Conservation (phyloP, 2,797 vertebrate genomes). For the Enteromius fasciolatus region DNA sequence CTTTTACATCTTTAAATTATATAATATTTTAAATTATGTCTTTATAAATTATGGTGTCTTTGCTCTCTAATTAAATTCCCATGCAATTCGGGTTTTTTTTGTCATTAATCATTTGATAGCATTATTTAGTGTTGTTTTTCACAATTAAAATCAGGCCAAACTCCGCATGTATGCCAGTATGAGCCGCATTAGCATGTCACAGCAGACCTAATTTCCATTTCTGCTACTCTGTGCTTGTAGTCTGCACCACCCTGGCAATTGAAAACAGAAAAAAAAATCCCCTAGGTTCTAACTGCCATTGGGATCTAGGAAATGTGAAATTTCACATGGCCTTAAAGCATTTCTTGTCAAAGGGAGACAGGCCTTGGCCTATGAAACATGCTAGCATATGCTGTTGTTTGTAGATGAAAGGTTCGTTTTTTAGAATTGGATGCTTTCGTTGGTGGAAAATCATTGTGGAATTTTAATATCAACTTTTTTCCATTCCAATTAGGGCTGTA, state of each 20-base stretch:
- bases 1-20: neutral
- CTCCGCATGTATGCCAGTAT: conserved; percentile 17
- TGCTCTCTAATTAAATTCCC: neutral
- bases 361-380: neutral
- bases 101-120: conserved; percentile 13
- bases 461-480: neutral
- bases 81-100: neutral
- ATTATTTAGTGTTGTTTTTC: conserved; percentile 7
- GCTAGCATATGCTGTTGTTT: conserved; percentile 13
- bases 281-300: conserved; percentile 16
- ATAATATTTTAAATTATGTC: neutral
- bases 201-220: conserved; percentile 52
- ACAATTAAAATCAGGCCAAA: conserved; percentile 34
- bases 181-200: conserved; percentile 40
- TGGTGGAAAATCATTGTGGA: neutral
- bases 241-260: conserved; percentile 26
- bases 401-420: conserved; percentile 7
- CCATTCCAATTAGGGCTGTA: neutral
- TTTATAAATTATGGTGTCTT: neutral
- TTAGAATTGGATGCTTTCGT: neutral
- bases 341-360: conserved; percentile 3
- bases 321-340: conserved; percentile 13
- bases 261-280: conserved; percentile 21
- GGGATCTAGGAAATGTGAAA: conserved; percentile 9
- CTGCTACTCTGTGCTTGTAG: conserved; percentile 25